phyloP scores from a whole-genome alignment of 2,113 vertebrate genomes.

The Prionailurus bengalensis region DNA sequence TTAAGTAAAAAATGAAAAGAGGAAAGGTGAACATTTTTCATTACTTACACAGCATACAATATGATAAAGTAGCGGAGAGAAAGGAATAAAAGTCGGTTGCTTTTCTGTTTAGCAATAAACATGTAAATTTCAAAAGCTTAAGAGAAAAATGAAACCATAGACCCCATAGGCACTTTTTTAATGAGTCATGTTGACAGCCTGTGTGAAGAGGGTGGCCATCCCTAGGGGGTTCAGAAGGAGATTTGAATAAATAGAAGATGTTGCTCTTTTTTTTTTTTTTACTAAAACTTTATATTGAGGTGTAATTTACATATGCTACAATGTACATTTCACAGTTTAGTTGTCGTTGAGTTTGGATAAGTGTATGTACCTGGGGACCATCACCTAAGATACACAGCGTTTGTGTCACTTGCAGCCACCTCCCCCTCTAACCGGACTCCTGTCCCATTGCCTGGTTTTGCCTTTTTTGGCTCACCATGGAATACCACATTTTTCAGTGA shows the following conservation, averaged over 20 bases:
- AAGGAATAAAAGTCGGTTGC: constrained; percentile 12
- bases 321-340: neutral
- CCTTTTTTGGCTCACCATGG: neutral
- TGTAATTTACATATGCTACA: neutral
- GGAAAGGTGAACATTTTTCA: neutral
- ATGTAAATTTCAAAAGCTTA: neutral
- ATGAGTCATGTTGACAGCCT: neutral
- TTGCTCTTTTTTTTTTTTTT: neutral
- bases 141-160: neutral
- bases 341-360: constrained; percentile 26
- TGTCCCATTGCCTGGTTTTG: neutral
- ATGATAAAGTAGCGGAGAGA: constrained; percentile 25
- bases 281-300: neutral
- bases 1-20: constrained; percentile 26
- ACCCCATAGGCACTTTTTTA: neutral
- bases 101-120: constrained; percentile 13
- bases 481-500: neutral
- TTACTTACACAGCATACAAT: neutral
- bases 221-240: neutral
- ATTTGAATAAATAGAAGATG: neutral
- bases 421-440: neutral
- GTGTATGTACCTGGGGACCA: neutral
- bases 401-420: neutral
- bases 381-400: neutral
- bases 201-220: too few species aligned